Conservation (phyloP, 2,797 vertebrate genomes). For the Hyperoplus lanceolatus region DNA sequence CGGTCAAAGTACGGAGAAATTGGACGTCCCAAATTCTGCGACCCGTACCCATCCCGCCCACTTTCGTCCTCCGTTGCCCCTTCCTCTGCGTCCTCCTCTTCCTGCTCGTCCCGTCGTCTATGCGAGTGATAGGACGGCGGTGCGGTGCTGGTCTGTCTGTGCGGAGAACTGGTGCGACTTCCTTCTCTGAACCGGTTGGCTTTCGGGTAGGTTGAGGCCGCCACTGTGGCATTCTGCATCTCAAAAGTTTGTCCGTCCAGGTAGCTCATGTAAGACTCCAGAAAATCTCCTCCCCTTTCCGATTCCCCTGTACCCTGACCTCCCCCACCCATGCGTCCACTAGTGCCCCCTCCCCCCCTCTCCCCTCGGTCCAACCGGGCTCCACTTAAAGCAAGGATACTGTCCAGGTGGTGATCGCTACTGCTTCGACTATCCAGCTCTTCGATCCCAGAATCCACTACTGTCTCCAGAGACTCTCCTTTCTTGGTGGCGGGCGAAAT, state of each 20-base stretch:
- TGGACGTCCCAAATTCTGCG: constrained; percentile 82
- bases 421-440: constrained; percentile 95
- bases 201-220: constrained; percentile 85
- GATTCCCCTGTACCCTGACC: constrained; percentile 71
- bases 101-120: constrained; percentile 82
- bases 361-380: constrained; percentile 80
- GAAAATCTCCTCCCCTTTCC: constrained; percentile 86
- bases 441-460: constrained; percentile 93
- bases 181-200: constrained; percentile 84
- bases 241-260: constrained; percentile 93
- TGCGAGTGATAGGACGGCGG: constrained; percentile 82
- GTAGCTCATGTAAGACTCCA: constrained; percentile 95
- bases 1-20: constrained; percentile 86
- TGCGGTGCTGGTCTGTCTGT: constrained; percentile 84
- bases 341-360: constrained; percentile 56
- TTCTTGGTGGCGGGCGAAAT: constrained; percentile 85
- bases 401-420: constrained; percentile 94
- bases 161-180: constrained; percentile 72
- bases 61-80: constrained; percentile 71
- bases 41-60: constrained; percentile 78
- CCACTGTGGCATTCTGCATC: constrained; percentile 86
- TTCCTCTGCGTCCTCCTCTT: constrained; percentile 80
- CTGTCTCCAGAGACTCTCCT: constrained; percentile 90
- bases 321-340: constrained; percentile 79
- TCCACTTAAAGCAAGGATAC: constrained; percentile 89